Evolutionary conservation across 1,140 invertebrate genomes (phyloP).

Genomic region (Scaptomyza graminum): DNA sequence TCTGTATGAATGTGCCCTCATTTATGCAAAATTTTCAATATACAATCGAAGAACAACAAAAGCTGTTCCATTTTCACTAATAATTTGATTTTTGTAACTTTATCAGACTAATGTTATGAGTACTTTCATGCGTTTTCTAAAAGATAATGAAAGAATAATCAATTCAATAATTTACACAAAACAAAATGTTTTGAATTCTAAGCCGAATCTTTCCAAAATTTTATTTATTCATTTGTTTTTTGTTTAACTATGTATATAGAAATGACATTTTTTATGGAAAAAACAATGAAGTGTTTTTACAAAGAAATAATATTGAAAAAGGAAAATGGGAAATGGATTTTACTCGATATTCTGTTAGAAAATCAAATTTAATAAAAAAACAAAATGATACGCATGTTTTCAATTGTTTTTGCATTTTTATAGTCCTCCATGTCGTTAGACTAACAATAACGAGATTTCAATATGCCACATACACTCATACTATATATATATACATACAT

Average conservation of each 20-base stretch:
- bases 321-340: background rate
- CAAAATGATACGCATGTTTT: background rate
- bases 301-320: too few relatives aligned
- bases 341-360: background rate
- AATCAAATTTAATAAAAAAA: background rate
- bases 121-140: too few relatives aligned
- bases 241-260: background rate
- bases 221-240: background rate
- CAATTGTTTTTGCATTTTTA: background rate
- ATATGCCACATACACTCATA: background rate
- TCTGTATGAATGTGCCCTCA: conserved; percentile 13
- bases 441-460: background rate
- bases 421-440: background rate
- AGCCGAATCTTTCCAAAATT: background rate
- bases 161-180: too few relatives aligned
- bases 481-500: background rate
- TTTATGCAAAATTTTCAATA: conserved; percentile 66
- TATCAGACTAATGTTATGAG: background rate
- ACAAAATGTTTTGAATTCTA: too few relatives aligned
- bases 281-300: background rate
- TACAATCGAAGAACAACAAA: background rate
- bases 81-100: conserved; percentile 9
- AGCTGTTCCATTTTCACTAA: conserved; percentile 4
- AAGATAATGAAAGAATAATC: too few relatives aligned
- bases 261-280: background rate